Percentiles rank a stretch among this genome's conserved stretches.
These are phyloP conservation scores for Ferdinandea cuprea DNA, from an alignment of 2,888 invertebrate species.

Conservation along the genomic window DNA sequence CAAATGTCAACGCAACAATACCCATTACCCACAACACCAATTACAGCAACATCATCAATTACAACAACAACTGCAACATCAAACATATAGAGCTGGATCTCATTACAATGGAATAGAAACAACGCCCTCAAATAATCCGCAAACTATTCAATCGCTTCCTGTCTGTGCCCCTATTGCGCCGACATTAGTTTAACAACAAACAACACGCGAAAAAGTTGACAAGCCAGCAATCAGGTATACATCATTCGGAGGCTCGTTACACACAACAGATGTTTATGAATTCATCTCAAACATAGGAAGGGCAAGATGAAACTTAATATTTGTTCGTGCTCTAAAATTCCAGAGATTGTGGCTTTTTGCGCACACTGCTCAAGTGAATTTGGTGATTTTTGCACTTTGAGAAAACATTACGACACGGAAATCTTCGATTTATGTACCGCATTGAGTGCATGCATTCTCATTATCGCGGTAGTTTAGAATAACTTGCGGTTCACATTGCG, in stretches of 20 bases:
- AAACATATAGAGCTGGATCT: not conserved
- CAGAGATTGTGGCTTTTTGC: too few relatives aligned
- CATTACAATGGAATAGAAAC: not conserved
- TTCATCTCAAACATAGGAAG: not conserved
- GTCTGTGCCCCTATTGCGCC: not conserved
- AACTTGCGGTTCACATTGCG: conserved; percentile 1
- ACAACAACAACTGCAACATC: too few relatives aligned
- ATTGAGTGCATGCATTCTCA: conserved; percentile 31
- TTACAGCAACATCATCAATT: too few relatives aligned
- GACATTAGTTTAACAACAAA: too few relatives aligned
- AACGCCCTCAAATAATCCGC: too few relatives aligned
- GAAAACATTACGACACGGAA: conserved; percentile 17
- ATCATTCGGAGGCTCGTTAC: too few relatives aligned
- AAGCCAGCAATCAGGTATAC: too few relatives aligned
- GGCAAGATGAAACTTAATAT: not conserved
- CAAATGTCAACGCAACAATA: not conserved
- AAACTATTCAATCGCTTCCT: too few relatives aligned
- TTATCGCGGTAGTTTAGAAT: conserved; percentile 1
- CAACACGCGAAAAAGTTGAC: too few relatives aligned
- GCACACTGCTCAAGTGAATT: too few relatives aligned
- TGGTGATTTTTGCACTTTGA: conserved; percentile 23
- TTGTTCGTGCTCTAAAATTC: not conserved
- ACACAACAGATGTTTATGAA: not conserved
- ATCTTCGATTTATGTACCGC: conserved; percentile 38
- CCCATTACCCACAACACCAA: too few relatives aligned